Evolutionary conservation across 2,888 invertebrate genomes (phyloP), one percentile per base, ranked within the genome.

Genomic region (Phyllotreta cruciferae): DNA sequence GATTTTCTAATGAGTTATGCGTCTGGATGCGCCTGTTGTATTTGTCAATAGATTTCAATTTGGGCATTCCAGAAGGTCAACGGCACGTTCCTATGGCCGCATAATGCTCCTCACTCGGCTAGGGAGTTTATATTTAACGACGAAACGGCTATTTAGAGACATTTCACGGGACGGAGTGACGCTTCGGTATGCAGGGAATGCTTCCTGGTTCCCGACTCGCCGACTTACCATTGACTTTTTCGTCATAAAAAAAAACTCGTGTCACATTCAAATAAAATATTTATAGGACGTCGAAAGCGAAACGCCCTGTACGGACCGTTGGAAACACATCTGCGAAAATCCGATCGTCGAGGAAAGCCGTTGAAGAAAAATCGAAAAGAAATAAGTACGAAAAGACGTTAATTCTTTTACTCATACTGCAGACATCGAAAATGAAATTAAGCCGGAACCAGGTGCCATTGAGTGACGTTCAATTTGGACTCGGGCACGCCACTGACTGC

Each of bases 401-500:
- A 60, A 42, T 60, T 52, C 42, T 53, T 37, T 36, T 13, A 42
- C 44, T 44, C 37, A 35, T 42, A 47, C 60, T 60, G 60, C 60
- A 53, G 52, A 60, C 60, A 10, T 60, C 36, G 36, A 60, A 57
- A 58, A 63, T 63, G 53, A 54, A 63, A 63, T 63, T 58, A 58
- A 36, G 14, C 11, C 37, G 49, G 54, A 49, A 54, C 53, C 53
- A 60, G 60, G 45, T 58, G 63, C 57, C 39, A 42, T 35, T 57
- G 62, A 53, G 14, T 54, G 50, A 37, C 49, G 63, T 39, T 47
- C 54, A 54, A 63, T 62, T 57, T 63, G 47, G 45, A 36, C 53
- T 8, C 35, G 41, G 38, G 34, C 49, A 63, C 63, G 58, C 63
- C 63, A 63, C 63, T 63, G 63, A 38, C 63, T 63, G 58, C 58